A percentile compares a stretch with the other conserved stretches of the same genome.
These are phyloP conservation scores for Tiphia femorata DNA, from an alignment of 2,888 invertebrate species.

Conservation along the genomic window DNA sequence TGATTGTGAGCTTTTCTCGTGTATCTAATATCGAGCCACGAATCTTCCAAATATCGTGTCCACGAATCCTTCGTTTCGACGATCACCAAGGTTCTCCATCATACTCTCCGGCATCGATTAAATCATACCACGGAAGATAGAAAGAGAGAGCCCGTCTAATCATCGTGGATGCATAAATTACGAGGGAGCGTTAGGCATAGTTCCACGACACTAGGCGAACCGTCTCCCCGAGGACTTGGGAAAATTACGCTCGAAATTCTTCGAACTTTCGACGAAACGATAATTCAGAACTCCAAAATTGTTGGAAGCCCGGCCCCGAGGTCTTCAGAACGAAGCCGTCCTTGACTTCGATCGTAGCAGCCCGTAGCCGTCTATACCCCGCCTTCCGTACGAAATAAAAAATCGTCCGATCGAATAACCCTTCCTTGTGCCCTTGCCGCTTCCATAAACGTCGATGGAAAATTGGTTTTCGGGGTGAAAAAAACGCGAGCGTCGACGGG, in stretches of 20 bases:
- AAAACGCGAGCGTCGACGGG: no score
- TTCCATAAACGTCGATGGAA: neutral
- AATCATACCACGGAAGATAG: neutral
- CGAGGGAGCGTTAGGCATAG: conserved; percentile 50
- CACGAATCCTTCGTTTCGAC: no score
- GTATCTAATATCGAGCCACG: no score
- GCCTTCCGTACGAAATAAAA: neutral
- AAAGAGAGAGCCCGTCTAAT: conserved; percentile 15
- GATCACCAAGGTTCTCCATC: no score
- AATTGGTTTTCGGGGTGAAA: no score
- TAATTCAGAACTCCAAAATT: conserved; percentile 56
- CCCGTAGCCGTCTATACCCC: neutral
- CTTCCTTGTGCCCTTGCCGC: neutral
- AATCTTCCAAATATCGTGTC: no score
- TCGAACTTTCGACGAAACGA: conserved; percentile 58
- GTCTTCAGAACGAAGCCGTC: no score
- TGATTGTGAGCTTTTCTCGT: no score
- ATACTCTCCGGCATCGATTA: neutral
- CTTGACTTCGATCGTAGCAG: neutral
- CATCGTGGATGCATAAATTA: conserved; percentile 52
- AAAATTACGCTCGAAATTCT: conserved; percentile 56
- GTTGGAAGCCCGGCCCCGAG: no score
- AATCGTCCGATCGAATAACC: neutral
- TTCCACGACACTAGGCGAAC: conserved; percentile 21
- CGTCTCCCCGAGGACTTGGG: conserved; percentile 9